Conservation (phyloP, 1,140 invertebrate genomes). For the Mizuhopecten yessoensis region DNA sequence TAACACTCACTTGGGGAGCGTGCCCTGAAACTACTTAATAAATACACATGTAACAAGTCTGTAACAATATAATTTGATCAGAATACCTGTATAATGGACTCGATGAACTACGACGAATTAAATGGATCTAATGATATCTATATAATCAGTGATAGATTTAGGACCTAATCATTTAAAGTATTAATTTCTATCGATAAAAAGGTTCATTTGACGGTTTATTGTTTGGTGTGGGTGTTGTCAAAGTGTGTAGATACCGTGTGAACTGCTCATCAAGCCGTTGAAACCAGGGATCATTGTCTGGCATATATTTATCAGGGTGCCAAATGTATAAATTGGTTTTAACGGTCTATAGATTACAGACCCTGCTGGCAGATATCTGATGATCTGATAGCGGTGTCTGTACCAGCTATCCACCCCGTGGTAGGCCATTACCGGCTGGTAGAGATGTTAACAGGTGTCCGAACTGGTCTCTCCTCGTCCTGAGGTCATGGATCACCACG, state of each 20-base stretch:
- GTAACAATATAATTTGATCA: slow-evolving; percentile 13
- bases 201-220: slow-evolving; percentile 3
- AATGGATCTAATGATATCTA: slow-evolving; percentile 28
- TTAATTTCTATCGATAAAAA: slow-evolving; percentile 25
- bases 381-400: neutral
- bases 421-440: slow-evolving; percentile 7
- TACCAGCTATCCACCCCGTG: slow-evolving; percentile 3
- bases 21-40: neutral
- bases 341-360: slow-evolving; percentile 33
- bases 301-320: slow-evolving; percentile 25
- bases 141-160: slow-evolving; percentile 40
- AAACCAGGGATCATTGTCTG: slow-evolving; percentile 16
- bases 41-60: neutral
- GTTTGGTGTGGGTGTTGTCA: neutral
- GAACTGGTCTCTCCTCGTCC: slow-evolving; percentile 10
- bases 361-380: neutral
- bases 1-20: slow-evolving; percentile 10
- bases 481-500: slow-evolving; percentile 17
- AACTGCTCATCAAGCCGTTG: slow-evolving; percentile 25
- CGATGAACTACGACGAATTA: slow-evolving; percentile 18
- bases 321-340: slow-evolving; percentile 35
- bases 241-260: slow-evolving; percentile 37
- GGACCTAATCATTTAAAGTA: neutral
- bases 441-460: slow-evolving; percentile 16
- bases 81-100: neutral